Base-by-base conservation (phyloP, 2,113 vertebrate species). In the Petrocephalus microphthalmus region DNA sequence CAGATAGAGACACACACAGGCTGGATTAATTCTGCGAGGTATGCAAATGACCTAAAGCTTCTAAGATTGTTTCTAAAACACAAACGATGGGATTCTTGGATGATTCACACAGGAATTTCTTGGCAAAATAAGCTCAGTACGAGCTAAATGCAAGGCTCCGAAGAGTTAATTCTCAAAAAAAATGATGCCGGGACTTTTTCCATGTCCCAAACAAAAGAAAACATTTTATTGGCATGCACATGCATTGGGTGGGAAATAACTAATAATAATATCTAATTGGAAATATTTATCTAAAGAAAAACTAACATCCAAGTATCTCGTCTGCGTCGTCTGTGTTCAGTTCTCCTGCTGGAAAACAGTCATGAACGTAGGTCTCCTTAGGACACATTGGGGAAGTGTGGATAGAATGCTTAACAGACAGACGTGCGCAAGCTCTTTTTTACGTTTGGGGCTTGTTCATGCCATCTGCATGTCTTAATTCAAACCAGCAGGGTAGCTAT, bases 21-120 rank as follows among this genome's bases (percentile, higher is more conserved):
- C 86, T 20, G 29, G 74, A 85, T 33, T 88, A 90, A 89, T 90
- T 89, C 90, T 90, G 42, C 89, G 86, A 93, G 91, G 87, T 93
- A 93, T 92, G 93, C 67, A 87, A 17, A 88, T 57, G 45, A 49
- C 86, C 37, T 86, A 86, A 85, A 89, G 90, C 90, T 64, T 89
- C 83, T 8, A 20, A 93, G 42, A 91, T 91, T 71, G 90, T 74
- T 85, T 89, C 49, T 82, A 86, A 57, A 33, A 89, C 33, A 25
- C 57, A 87, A 45, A 83, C 84, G 54, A 85, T 57, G 88, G 90
- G 90, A 92, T 92, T 92, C 89, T 74, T 22, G 71, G 37, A 17
- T 92, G 92, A 94, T 89, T 92, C 91, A 92, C 0, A 2, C 15
- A 57, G 84, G 7, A 42, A 29, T 67, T 87, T 78, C 49, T 71